Conservation (phyloP, 2,888 invertebrate species). For the Melikaiella ostensackeni region DNA sequence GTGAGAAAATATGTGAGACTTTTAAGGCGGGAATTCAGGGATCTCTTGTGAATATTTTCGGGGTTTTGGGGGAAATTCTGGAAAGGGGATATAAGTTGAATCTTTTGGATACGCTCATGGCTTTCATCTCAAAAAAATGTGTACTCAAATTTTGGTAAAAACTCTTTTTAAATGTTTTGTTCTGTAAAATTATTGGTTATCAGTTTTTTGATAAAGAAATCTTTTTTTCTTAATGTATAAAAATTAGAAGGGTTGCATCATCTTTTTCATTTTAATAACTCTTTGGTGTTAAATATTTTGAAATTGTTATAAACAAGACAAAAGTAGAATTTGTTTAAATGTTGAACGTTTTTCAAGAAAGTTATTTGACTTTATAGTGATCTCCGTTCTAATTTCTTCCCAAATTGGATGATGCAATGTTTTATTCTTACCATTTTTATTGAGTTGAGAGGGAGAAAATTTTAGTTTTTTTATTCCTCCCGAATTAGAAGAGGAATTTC, state of each 20-base stretch:
- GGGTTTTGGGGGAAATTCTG: background rate
- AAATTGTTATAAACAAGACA: too few species aligned
- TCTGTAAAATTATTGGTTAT: background rate
- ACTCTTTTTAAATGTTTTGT: background rate
- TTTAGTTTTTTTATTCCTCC: too few species aligned
- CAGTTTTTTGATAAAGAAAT: background rate
- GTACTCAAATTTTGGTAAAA: background rate
- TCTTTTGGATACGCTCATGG: background rate
- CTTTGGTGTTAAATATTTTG: slow-evolving; percentile 34
- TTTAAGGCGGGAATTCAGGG: background rate
- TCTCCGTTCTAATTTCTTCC: too few species aligned
- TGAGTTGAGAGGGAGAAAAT: too few species aligned
- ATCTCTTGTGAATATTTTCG: background rate
- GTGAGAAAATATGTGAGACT: background rate
- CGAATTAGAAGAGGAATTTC: too few species aligned
- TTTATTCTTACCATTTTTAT: too few species aligned
- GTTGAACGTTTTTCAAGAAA: too few species aligned
- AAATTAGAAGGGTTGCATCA: background rate
- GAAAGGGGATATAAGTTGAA: too few species aligned
- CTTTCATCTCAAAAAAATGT: background rate
- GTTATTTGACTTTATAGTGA: too few species aligned
- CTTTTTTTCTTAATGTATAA: too few species aligned
- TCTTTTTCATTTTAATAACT: background rate
- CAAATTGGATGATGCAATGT: too few species aligned
- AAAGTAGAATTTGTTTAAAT: too few species aligned